A percentile compares a stretch with the other conserved stretches of the same genome.
These are phyloP conservation scores for Selene dorsalis DNA, from an alignment of 2,797 vertebrate species.

Conservation along the genomic window DNA sequence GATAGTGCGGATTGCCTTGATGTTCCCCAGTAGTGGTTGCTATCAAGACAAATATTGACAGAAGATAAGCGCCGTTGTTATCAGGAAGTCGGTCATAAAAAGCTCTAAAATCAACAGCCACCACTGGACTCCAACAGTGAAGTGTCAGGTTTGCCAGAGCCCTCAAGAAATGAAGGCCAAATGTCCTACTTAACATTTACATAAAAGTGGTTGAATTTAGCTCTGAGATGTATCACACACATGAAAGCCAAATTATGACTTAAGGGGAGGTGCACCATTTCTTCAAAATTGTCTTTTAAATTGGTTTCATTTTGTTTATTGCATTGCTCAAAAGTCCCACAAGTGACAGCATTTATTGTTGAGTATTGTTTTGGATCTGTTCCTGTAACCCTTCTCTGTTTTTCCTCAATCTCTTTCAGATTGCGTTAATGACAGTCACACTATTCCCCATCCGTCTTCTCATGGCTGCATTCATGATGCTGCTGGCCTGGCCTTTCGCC, in stretches of 20 bases:
- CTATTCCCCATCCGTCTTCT: conserved; percentile 95
- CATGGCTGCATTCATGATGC: conserved; percentile 96
- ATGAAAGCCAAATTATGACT: not conserved
- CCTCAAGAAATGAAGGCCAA: not conserved
- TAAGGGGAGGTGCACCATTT: not conserved
- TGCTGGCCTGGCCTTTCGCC: conserved; percentile 97
- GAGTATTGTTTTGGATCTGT: not conserved
- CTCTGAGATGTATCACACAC: not conserved
- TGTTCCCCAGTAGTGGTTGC: conserved; percentile 25
- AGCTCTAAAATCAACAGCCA: conserved; percentile 43
- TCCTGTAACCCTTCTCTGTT: conserved; percentile 14
- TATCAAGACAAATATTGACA: conserved; percentile 75
- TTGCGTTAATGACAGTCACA: conserved; percentile 95
- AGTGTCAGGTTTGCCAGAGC: not conserved
- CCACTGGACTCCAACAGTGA: not conserved
- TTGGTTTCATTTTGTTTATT: not conserved
- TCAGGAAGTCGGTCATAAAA: conserved; percentile 38
- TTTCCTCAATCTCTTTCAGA: conserved; percentile 82
- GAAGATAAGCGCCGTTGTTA: conserved; percentile 63
- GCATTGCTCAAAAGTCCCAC: not conserved
- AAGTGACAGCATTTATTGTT: not conserved
- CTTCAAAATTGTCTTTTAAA: not conserved
- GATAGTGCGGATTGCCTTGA: conserved; percentile 14
- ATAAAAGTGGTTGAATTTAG: not conserved
- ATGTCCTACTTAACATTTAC: not conserved